Evolutionary conservation across 2,113 vertebrate species (phyloP).

Genomic region (Ciconia maguari): DNA sequence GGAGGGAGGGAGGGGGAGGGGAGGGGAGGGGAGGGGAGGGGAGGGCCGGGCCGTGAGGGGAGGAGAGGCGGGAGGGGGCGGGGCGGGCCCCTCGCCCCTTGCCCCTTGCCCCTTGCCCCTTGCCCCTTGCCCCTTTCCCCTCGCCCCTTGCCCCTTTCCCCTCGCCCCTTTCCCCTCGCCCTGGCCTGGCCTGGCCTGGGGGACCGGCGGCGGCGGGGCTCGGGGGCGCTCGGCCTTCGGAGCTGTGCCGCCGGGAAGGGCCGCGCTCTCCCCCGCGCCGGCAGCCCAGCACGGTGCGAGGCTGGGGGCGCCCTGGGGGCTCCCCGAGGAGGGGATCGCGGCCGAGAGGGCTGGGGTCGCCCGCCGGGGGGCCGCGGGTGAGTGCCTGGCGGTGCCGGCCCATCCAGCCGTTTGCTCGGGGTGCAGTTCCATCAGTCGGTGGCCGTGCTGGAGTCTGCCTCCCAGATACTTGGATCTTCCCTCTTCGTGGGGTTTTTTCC

Average conservation of each 20-base stretch:
- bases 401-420: accelerated
- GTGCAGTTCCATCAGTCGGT: background rate
- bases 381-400: background rate
- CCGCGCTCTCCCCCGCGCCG: background rate
- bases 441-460: background rate
- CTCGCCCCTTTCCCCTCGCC: too few relatives aligned
- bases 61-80: background rate
- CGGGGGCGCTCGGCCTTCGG: background rate
- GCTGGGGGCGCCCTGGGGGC: accelerated
- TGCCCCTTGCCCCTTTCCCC: too few relatives aligned
- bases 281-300: background rate
- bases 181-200: background rate
- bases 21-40: background rate
- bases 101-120: too few relatives aligned
- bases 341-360: background rate
- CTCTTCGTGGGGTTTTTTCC: background rate
- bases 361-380: background rate
- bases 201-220: background rate
- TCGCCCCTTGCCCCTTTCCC: too few relatives aligned
- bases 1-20: background rate
- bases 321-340: background rate
- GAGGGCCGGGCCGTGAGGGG: background rate
- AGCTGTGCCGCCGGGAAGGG: background rate
- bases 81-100: background rate
- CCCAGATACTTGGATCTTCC: accelerated